Conservation (phyloP, 2,113 vertebrate genomes). For the Oreotrochilus melanogaster region DNA sequence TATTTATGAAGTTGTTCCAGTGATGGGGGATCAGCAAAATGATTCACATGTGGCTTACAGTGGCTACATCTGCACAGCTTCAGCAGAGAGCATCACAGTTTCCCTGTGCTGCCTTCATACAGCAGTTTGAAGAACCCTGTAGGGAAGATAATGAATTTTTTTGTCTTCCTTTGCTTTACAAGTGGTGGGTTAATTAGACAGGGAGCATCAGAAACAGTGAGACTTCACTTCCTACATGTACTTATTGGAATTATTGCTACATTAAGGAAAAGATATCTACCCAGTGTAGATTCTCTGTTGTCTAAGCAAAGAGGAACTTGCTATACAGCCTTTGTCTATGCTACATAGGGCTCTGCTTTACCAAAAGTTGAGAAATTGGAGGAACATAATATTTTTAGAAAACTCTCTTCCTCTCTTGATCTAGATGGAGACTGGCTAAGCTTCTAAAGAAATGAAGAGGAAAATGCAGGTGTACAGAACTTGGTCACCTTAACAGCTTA, state of each 20-base stretch:
- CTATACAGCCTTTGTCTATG: background rate
- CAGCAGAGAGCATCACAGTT: background rate
- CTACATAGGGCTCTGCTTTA: background rate
- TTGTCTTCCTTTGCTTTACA: background rate
- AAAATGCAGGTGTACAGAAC: background rate
- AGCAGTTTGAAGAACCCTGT: background rate
- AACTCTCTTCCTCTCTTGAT: background rate
- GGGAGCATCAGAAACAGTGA: accelerated
- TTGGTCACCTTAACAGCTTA: background rate
- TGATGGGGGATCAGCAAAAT: accelerated
- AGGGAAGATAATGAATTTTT: background rate
- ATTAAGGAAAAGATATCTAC: background rate
- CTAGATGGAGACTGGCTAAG: background rate
- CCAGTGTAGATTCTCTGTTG: background rate
- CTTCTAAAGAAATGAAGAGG: background rate
- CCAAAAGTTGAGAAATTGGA: background rate
- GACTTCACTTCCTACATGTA: background rate
- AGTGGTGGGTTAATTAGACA: background rate
- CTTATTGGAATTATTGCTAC: background rate
- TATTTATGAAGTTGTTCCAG: background rate
- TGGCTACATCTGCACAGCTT: background rate
- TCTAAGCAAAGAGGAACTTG: background rate
- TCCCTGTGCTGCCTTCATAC: background rate
- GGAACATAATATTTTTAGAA: background rate
- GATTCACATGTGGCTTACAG: background rate